Evolutionary conservation across 2,797 vertebrate genomes (phyloP), one percentile per base, ranked within the genome.

Genomic region (Rhyacichthys aspro): DNA sequence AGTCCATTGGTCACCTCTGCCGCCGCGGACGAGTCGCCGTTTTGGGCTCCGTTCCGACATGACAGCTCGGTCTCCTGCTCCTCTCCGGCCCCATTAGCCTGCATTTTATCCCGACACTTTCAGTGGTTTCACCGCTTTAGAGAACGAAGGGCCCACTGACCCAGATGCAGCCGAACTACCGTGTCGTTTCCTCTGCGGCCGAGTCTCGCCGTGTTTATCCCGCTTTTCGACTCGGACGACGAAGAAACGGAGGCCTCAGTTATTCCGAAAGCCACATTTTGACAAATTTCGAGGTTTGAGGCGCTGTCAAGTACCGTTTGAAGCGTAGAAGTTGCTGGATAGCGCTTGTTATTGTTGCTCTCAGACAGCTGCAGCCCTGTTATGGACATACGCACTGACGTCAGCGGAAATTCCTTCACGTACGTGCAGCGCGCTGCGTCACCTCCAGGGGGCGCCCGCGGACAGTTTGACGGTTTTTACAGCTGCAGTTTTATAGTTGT

Each of bases 331-430:
- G 49, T 67, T 56, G 60, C 70, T 41, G 60, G 53, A 17, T 43
- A 38, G 49, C 50, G 74, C 55, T 84, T 94, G 92, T 94, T 95
- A 91, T 94, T 94, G 93, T 93, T 94, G 92, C 92, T 93, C 91
- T 85, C 83, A 91, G 88, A 90, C 94, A 94, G 94, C 94, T 93
- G 94, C 94, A 94, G 90, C 83, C 89, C 74, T 86, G 79, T 91
- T 93, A 94, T 93, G 93, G 94, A 92, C 72, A 89, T 84, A 86
- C 93, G 89, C 67, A 73, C 74, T 92, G 93, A 96, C 94, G 93
- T 97, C 92, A 93, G 89, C 90, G 93, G 94, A 96, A 94, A 95
- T 94, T 93, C 92, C 94, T 92, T 87, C 88, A 95, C 92, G 93
- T 91, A 85, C 80, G 86, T 86, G 90, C 90, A 87, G 90, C 82